Conservation (phyloP, 1,140 invertebrate genomes). For the Drosophila fuyamai region DNA sequence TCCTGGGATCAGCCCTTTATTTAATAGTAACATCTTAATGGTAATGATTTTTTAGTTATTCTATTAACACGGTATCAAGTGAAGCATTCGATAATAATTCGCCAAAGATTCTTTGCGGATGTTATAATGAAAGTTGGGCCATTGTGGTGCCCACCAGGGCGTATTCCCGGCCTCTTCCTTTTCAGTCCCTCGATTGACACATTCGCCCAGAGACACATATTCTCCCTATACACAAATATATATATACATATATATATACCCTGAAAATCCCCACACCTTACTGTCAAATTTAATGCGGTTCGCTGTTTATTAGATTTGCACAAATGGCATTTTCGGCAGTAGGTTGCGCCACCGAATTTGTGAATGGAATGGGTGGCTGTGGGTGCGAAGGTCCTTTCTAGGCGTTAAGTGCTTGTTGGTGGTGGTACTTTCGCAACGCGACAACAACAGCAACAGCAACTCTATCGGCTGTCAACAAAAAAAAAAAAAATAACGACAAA, state of each 20-base stretch:
- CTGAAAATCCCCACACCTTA: slow-evolving; percentile 35
- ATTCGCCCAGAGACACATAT: slow-evolving; percentile 20
- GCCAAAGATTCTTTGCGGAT: slow-evolving; percentile 1
- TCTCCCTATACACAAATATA: slow-evolving; percentile 1
- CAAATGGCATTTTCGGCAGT: slow-evolving; percentile 72
- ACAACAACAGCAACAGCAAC: slow-evolving; percentile 27
- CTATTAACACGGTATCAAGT: slow-evolving; percentile 4
- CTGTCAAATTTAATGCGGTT: slow-evolving; percentile 77
- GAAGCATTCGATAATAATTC: background rate
- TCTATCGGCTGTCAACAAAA: slow-evolving; percentile 49
- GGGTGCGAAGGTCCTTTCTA: slow-evolving; percentile 37
- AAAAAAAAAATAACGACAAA: background rate
- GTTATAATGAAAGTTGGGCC: slow-evolving; percentile 51
- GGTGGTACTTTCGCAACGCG: slow-evolving; percentile 14
- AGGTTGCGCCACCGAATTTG: slow-evolving; percentile 15
- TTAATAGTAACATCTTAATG: too few species aligned
- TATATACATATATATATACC: background rate
- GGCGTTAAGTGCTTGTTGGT: slow-evolving; percentile 69
- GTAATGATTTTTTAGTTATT: background rate
- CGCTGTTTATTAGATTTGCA: slow-evolving; percentile 79
- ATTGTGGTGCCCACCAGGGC: slow-evolving; percentile 50
- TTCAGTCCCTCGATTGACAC: slow-evolving; percentile 28
- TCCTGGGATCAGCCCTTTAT: too few species aligned
- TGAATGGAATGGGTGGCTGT: background rate
- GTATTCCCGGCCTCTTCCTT: background rate